A percentile compares a stretch with the other conserved stretches of the same genome.
phyloP scores from a whole-genome alignment of 2,888 invertebrate species.

The Eupelmus urozonus region DNA sequence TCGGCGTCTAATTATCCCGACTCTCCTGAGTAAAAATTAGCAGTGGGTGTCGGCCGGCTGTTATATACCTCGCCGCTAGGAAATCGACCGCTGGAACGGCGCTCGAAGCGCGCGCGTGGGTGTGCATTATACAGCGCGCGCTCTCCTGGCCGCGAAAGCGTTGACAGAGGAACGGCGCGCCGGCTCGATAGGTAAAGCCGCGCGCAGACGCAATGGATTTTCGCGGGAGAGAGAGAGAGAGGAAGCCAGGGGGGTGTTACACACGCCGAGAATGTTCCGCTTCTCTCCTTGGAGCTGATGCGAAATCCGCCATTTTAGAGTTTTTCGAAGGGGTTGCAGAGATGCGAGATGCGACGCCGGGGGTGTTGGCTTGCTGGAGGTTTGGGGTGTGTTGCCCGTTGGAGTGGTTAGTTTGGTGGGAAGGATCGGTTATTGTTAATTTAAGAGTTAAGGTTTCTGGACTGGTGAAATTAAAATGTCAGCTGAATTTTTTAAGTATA shows the following conservation, averaged over 20 bases:
- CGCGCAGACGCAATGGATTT: constrained; percentile 62
- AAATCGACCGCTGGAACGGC: too few relatives aligned
- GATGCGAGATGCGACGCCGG: background rate
- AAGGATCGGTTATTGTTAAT: too few relatives aligned
- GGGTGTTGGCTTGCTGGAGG: background rate
- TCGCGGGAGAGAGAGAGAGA: constrained; percentile 6
- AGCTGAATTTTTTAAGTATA: too few relatives aligned
- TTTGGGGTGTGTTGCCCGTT: background rate
- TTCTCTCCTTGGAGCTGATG: background rate
- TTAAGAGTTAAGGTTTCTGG: too few relatives aligned
- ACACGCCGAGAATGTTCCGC: constrained; percentile 25
- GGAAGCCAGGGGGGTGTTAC: background rate
- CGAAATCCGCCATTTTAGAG: constrained; percentile 47
- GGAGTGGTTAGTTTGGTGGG: too few relatives aligned
- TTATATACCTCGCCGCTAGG: too few relatives aligned
- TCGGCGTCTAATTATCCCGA: too few relatives aligned
- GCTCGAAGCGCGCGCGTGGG: too few relatives aligned
- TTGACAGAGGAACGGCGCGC: constrained; percentile 50
- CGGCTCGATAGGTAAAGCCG: constrained; percentile 59
- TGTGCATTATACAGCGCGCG: background rate
- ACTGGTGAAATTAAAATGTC: too few relatives aligned
- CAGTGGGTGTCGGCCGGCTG: too few relatives aligned
- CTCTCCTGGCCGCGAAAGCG: constrained; percentile 24
- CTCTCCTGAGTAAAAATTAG: too few relatives aligned
- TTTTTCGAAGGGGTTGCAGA: background rate